Base-by-base conservation (phyloP, 53 echinoderm and acorn worm species). In the Glandiceps talaboti region DNA sequence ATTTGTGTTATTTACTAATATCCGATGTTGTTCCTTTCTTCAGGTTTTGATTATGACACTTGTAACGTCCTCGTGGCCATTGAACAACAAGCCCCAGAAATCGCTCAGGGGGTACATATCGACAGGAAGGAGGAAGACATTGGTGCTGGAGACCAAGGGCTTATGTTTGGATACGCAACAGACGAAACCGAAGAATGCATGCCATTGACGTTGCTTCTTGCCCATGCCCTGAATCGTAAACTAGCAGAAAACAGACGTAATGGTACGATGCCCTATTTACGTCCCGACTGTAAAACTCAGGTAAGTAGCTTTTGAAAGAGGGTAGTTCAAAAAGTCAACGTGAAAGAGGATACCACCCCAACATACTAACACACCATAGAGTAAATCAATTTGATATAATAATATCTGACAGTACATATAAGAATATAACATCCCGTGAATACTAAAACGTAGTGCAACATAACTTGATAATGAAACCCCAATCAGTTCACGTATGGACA, bases 161-260 rank as follows among this genome's bases (percentile, higher is more conserved):
- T 96, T 31, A 96, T 96, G 97, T 96, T 96, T 86, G 97, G 97
- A 30, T 93, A 96, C 86, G 97, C 97, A 28, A 85, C 90, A 30
- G 90, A 96, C 33, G 97, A 96, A 80, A 96, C 97, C 1, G 97
- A 96, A 77, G 90, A 90, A 26, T 80, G 82, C 33, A 96, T 96
- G 97, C 97, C 97, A 1, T 84, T 96, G 64, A 93, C 97, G 1
- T 85, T 89, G 30, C 86, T 85, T 1, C 84, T 96, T 1, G 89
- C 97, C 28, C 97, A 96, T 79, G 97, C 91, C 1, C 85, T 96
- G 27, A 96, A 91, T 14, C 82, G 33, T 27, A 93, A 91, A 76
- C 32, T 96, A 85, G 91, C 93, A 31, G 97, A 96, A 75, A 76
- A 90, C 31, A 79, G 97, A 64, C 90, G 88, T 29, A 85, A 73